Evolutionary conservation across 1,140 invertebrate species (phyloP).

Genomic region (Piezodorus guildinii): DNA sequence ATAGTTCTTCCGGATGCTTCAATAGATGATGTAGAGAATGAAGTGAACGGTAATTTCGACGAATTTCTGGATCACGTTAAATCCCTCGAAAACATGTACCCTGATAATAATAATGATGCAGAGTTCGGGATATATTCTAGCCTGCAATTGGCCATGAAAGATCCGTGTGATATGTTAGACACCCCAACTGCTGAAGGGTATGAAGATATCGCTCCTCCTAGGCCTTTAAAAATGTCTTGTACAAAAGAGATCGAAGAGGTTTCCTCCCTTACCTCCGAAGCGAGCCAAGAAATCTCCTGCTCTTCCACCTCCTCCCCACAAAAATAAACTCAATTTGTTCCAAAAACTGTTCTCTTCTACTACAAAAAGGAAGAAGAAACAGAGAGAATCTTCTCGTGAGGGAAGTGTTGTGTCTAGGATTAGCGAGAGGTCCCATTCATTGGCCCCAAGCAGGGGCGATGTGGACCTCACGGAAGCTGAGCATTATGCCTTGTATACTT

Average conservation of each 20-base stretch:
- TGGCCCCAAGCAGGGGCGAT: background rate
- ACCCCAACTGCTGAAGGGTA: constrained; percentile 37
- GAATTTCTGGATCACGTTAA: constrained; percentile 32
- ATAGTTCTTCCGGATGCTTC: background rate
- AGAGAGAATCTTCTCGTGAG: constrained; percentile 19
- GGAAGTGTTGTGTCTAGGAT: constrained; percentile 24
- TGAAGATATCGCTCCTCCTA: constrained; percentile 40
- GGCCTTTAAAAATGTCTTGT: constrained; percentile 30
- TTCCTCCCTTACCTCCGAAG: constrained; percentile 67
- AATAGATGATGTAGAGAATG: constrained; percentile 24
- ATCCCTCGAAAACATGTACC: constrained; percentile 26
- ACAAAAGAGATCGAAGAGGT: constrained; percentile 38
- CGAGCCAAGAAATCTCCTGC: constrained; percentile 49
- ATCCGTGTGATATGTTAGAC: constrained; percentile 52
- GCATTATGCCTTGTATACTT: constrained; percentile 72
- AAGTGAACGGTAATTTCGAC: constrained; percentile 33
- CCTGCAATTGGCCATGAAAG: constrained; percentile 73
- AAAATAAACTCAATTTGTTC: constrained; percentile 50
- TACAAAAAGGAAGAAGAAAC: constrained; percentile 27
- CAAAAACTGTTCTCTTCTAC: constrained; percentile 46
- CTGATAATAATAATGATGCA: constrained; percentile 14
- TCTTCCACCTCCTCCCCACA: constrained; percentile 35
- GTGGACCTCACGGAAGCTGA: constrained; percentile 59
- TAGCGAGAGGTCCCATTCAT: constrained; percentile 17
- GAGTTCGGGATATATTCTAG: constrained; percentile 51